These are phyloP conservation scores for Erebia ligea DNA, from an alignment of 2,888 invertebrate genomes.

Conservation along the genomic window DNA sequence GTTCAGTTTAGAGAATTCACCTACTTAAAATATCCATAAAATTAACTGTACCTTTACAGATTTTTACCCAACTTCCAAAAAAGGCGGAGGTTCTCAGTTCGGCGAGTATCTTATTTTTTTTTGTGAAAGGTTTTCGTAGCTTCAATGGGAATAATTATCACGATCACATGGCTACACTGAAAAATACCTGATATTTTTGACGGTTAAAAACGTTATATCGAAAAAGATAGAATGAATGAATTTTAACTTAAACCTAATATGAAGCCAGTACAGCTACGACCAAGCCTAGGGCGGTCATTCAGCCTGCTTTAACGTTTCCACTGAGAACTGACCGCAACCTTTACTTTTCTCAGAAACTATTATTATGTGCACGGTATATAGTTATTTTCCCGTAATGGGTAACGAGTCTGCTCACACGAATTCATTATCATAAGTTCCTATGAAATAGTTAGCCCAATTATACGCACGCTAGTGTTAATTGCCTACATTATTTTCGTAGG, in stretches of 20 bases:
- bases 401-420: background rate
- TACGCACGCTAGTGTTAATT: slow-evolving; percentile 45
- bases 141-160: no score
- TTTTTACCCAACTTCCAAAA: no score
- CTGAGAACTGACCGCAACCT: background rate
- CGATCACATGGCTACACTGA: no score
- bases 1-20: no score
- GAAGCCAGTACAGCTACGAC: background rate
- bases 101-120: no score
- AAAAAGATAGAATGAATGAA: no score
- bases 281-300: background rate
- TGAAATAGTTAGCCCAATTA: slow-evolving; percentile 45
- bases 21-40: no score
- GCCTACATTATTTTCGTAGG: slow-evolving; percentile 49
- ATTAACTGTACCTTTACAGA: no score
- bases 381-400: slow-evolving; percentile 4
- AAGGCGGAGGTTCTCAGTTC: no score
- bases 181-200: no score
- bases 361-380: background rate
- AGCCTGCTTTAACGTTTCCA: background rate
- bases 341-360: background rate
- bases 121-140: no score
- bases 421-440: slow-evolving; percentile 46
- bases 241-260: background rate
- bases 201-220: no score